A percentile compares a stretch with the other conserved stretches of the same genome.
These are phyloP conservation scores for Peucedramus taeniatus DNA, from an alignment of 2,113 vertebrate species.

Conservation along the genomic window DNA sequence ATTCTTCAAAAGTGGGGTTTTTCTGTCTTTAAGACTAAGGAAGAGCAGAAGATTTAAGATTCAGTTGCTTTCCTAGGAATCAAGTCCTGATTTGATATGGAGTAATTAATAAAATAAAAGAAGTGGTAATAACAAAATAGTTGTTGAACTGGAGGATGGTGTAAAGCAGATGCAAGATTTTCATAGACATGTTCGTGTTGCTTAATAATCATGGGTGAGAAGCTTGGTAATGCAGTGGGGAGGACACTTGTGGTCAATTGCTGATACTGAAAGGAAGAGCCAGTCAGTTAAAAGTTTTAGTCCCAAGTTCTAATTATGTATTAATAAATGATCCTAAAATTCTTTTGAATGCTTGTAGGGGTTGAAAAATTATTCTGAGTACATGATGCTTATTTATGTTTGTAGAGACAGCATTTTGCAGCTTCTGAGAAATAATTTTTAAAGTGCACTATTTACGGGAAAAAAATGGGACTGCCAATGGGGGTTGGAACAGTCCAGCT, in stretches of 20 bases:
- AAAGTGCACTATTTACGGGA: background rate
- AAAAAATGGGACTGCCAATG: background rate
- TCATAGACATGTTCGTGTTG: background rate
- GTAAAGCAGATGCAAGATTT: background rate
- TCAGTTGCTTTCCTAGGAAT: background rate
- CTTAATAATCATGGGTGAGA: accelerated
- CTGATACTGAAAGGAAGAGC: background rate
- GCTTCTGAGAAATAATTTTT: background rate
- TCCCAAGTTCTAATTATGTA: background rate
- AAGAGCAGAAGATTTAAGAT: background rate
- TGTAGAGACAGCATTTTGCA: background rate
- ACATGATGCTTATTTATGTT: background rate
- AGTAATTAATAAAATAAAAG: background rate
- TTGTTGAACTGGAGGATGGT: background rate
- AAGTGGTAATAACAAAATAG: background rate
- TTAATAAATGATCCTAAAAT: background rate
- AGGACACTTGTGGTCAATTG: background rate
- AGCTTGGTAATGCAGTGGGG: background rate
- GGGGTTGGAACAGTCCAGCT: background rate
- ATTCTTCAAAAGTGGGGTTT: accelerated
- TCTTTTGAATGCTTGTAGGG: background rate
- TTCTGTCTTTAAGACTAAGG: background rate
- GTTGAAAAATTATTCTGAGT: background rate
- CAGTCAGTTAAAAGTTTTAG: background rate
- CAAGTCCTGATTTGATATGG: background rate